These are phyloP conservation scores for Smittia aterrima DNA, from an alignment of 2,888 invertebrate genomes.

Conservation along the genomic window DNA sequence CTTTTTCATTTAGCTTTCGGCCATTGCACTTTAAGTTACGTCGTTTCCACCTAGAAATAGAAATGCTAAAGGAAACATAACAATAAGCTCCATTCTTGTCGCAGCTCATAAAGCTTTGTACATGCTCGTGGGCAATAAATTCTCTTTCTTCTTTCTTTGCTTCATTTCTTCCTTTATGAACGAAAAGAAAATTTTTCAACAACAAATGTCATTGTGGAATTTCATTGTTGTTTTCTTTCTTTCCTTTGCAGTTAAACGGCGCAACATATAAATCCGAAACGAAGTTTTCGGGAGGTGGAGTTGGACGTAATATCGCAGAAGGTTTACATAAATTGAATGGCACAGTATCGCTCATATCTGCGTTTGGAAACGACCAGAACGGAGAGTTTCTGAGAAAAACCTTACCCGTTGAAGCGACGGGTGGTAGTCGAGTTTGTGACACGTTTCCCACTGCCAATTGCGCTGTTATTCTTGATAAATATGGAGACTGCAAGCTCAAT, in stretches of 20 bases:
- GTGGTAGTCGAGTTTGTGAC: constrained; percentile 48
- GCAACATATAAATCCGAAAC: constrained; percentile 69
- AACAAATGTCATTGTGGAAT: background rate
- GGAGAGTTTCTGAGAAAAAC: constrained; percentile 53
- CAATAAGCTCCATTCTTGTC: background rate
- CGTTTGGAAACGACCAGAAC: constrained; percentile 70
- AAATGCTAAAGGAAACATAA: constrained; percentile 1
- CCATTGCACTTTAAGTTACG: constrained; percentile 25
- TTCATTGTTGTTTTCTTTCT: constrained; percentile 45
- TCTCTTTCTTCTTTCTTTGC: background rate
- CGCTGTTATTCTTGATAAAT: constrained; percentile 68
- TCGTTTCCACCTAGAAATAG: background rate
- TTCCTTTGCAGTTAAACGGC: constrained; percentile 66
- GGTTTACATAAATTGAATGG: constrained; percentile 73
- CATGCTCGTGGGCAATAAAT: constrained; percentile 9
- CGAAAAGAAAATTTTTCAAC: background rate
- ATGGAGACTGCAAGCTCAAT: constrained; percentile 76
- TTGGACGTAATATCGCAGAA: constrained; percentile 88
- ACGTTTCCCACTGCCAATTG: constrained; percentile 65
- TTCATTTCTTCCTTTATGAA: background rate
- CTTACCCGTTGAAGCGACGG: constrained; percentile 50
- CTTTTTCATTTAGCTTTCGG: constrained; percentile 3
- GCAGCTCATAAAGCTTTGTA: constrained; percentile 20
- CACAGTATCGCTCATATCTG: constrained; percentile 67
- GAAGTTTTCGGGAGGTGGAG: constrained; percentile 76